phyloP scores from a whole-genome alignment of 2,113 vertebrate species.

The Carassius auratus region DNA sequence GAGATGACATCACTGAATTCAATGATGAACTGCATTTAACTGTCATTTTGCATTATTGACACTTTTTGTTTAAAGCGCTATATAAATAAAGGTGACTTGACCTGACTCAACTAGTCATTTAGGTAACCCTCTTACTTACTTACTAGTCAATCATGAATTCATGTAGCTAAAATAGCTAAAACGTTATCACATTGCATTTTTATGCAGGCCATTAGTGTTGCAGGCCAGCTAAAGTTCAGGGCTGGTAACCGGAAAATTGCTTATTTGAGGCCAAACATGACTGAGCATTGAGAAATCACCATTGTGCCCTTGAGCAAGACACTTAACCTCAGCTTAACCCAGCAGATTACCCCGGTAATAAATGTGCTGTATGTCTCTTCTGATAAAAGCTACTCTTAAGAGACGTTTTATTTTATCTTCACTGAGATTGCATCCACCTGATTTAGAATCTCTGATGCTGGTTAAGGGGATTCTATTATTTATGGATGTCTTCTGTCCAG shows the following conservation, averaged over 20 bases:
- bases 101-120: no score
- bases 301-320: neutral
- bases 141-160: no score
- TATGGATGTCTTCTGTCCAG: neutral
- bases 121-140: no score
- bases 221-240: neutral
- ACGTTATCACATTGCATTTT: neutral
- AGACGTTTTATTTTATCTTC: neutral
- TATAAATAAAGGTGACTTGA: no score
- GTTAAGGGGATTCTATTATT: neutral
- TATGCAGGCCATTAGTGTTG: neutral
- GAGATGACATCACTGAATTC: no score
- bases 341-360: neutral
- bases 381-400: neutral
- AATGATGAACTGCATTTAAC: no score
- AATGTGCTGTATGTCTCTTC: neutral
- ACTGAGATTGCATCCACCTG: neutral
- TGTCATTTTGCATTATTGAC: no score
- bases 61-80: no score
- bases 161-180: no score
- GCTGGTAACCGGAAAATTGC: neutral
- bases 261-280: neutral
- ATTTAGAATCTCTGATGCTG: neutral
- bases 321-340: slow-evolving; percentile 24
- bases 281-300: neutral